These are phyloP conservation scores for Sus scrofa DNA, from an alignment of 2,113 vertebrate species.

Conservation along the genomic window T2T-Sscrofa CM000827.6:111234501-111235000, in stretches of 20 bases:
- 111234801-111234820: background rate
- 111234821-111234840: background rate
- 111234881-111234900: too few species aligned
- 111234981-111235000: too few species aligned
- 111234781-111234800: background rate
- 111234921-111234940: too few species aligned
- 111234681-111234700: background rate
- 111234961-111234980: too few species aligned
- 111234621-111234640: background rate
- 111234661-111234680: background rate
- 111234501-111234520: background rate
- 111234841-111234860: too few species aligned
- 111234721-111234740: background rate
- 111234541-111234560: background rate
- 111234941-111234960: too few species aligned
- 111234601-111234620: background rate
- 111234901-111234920: too few species aligned
- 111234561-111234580: background rate
- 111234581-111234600: background rate
- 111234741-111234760: background rate
- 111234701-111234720: background rate
- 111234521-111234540: background rate
- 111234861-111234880: too few species aligned
- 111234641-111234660: background rate
- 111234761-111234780: background rate